Conservation (phyloP, 2,888 invertebrate species). For the Spodoptera littoralis region DNA sequence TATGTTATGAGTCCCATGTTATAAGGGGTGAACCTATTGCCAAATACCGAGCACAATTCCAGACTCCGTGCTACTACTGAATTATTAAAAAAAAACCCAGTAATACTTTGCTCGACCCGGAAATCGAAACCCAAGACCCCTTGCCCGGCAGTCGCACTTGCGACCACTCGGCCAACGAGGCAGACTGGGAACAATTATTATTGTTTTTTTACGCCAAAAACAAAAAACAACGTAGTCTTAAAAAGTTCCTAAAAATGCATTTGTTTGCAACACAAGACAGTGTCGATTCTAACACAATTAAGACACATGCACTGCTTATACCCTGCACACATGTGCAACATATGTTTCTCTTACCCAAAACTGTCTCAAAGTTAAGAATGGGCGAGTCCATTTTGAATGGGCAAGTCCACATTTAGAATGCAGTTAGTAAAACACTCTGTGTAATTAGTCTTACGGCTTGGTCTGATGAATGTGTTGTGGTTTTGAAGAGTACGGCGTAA, state of each 20-base stretch:
- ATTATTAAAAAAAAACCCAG: too few relatives aligned
- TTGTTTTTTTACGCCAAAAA: too few relatives aligned
- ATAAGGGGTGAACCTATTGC: too few relatives aligned
- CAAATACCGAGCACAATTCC: too few relatives aligned
- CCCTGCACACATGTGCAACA: constrained; percentile 34
- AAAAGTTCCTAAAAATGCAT: neutral
- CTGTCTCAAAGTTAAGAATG: constrained; percentile 32
- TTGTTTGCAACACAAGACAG: constrained; percentile 21
- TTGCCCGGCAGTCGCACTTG: too few relatives aligned
- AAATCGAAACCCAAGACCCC: too few relatives aligned
- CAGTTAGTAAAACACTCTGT: constrained; percentile 64
- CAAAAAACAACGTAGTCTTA: too few relatives aligned
- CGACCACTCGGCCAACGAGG: too few relatives aligned
- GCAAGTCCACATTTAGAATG: constrained; percentile 59
- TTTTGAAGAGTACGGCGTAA: constrained; percentile 25
- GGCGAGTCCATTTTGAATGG: constrained; percentile 58
- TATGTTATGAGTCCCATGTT: too few relatives aligned
- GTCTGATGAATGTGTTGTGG: constrained; percentile 57
- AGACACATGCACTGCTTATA: constrained; percentile 24
- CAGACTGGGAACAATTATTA: too few relatives aligned
- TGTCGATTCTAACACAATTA: constrained; percentile 16
- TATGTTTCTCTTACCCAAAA: constrained; percentile 22
- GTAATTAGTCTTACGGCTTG: constrained; percentile 61
- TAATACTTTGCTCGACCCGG: too few relatives aligned
- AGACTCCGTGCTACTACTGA: too few relatives aligned